Evolutionary conservation across 2,797 vertebrate genomes (phyloP).

Genomic region (Syndactyla subalaris): DNA sequence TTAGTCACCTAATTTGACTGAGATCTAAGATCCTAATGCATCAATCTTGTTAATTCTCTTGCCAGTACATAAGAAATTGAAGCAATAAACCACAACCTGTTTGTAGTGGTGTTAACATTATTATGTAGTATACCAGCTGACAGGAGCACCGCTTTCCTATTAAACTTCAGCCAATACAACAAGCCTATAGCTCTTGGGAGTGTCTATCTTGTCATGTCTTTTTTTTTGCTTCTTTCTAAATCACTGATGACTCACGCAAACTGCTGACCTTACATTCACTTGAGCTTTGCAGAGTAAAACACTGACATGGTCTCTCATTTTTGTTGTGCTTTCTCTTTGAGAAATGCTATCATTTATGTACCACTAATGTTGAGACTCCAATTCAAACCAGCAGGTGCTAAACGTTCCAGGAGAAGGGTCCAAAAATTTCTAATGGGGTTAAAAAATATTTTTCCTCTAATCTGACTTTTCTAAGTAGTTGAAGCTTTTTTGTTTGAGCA

Average conservation of each 20-base stretch:
- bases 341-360: not conserved
- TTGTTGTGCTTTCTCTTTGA: not conserved
- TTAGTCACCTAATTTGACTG: conserved; percentile 79
- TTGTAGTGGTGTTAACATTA: conserved; percentile 77
- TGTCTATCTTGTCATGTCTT: conserved; percentile 58
- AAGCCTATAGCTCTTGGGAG: conserved; percentile 59
- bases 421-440: not conserved
- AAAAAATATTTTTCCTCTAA: not conserved
- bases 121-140: conserved; percentile 73
- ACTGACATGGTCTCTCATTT: conserved; percentile 31
- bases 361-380: not conserved
- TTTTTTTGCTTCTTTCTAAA: conserved; percentile 37
- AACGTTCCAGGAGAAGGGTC: not conserved
- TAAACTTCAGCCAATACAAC: conserved; percentile 73
- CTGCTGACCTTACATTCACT: conserved; percentile 63
- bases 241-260: conserved; percentile 37
- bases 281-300: conserved; percentile 23
- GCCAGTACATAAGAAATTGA: conserved; percentile 77
- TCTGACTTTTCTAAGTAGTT: not conserved
- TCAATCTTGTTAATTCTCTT: conserved; percentile 79
- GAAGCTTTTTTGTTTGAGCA: not conserved
- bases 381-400: not conserved
- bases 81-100: conserved; percentile 81
- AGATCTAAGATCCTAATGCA: conserved; percentile 76
- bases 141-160: conserved; percentile 68